These are phyloP conservation scores for Callyntrura sp. DNA, from an alignment of 2,888 invertebrate genomes.

Conservation along the genomic window DNA sequence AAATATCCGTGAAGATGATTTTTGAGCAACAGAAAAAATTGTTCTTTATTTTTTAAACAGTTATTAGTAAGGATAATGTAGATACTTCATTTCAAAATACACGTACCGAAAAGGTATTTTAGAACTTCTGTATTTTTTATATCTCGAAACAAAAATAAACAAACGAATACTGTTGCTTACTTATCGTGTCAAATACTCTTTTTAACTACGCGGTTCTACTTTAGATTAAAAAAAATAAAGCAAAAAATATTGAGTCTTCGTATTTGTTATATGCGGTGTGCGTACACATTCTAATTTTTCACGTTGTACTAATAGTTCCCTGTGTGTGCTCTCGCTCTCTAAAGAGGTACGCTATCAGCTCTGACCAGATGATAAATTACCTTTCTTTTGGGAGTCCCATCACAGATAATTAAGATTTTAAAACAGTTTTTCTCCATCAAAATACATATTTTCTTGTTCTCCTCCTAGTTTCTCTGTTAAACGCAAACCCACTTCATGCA, in stretches of 20 bases:
- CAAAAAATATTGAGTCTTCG: too few relatives aligned
- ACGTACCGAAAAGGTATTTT: too few relatives aligned
- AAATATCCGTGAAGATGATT: neutral
- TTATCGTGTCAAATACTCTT: neutral
- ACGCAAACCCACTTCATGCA: too few relatives aligned
- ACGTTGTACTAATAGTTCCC: too few relatives aligned
- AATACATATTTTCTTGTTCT: neutral
- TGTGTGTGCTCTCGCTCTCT: too few relatives aligned
- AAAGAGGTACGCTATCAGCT: neutral
- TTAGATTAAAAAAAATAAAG: too few relatives aligned
- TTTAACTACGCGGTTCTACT: neutral
- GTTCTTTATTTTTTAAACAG: neutral
- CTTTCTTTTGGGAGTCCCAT: slow-evolving; percentile 44
- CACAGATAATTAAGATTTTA: slow-evolving; percentile 55
- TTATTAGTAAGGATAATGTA: too few relatives aligned
- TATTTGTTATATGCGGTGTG: too few relatives aligned
- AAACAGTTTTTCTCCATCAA: slow-evolving; percentile 21
- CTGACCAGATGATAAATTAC: slow-evolving; percentile 69
- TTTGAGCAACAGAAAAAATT: neutral
- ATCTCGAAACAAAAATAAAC: neutral
- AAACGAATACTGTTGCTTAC: neutral
- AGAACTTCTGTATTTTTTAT: too few relatives aligned
- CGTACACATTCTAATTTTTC: too few relatives aligned
- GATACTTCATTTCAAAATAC: too few relatives aligned
- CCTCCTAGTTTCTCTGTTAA: neutral